Evolutionary conservation across 2,113 vertebrate genomes (phyloP).

Genomic region (Psophia crepitans): DNA sequence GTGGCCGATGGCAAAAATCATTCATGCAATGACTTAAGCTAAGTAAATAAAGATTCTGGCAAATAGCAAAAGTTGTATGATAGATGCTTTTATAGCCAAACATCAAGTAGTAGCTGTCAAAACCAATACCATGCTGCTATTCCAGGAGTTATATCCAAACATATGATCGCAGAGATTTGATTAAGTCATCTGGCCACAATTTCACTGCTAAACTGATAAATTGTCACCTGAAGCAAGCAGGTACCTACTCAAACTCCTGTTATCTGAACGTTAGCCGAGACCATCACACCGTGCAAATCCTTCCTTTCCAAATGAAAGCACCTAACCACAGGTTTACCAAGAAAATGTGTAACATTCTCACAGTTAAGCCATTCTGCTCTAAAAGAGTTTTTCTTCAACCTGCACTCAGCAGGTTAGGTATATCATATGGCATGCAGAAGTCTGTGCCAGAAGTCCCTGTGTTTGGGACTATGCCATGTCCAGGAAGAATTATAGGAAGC

Average conservation of each 20-base stretch:
- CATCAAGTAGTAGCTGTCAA: neutral
- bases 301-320: neutral
- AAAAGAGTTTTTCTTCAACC: neutral
- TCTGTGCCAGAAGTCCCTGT: neutral
- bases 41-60: neutral
- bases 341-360: neutral
- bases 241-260: neutral
- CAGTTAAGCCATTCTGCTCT: neutral
- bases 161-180: neutral
- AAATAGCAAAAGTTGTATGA: neutral
- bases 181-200: neutral
- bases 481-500: neutral
- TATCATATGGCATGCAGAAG: neutral
- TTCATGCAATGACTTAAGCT: neutral
- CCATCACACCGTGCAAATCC: neutral
- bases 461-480: fast-evolving
- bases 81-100: neutral
- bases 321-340: neutral
- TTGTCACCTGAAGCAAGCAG: neutral
- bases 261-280: neutral
- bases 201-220: neutral
- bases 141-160: neutral
- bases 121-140: neutral
- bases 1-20: neutral
- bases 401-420: neutral